Percentiles rank a stretch among this genome's conserved stretches.
Conservation (phyloP, 2,888 invertebrate genomes). For the Lasioglossum marginatum region DNA sequence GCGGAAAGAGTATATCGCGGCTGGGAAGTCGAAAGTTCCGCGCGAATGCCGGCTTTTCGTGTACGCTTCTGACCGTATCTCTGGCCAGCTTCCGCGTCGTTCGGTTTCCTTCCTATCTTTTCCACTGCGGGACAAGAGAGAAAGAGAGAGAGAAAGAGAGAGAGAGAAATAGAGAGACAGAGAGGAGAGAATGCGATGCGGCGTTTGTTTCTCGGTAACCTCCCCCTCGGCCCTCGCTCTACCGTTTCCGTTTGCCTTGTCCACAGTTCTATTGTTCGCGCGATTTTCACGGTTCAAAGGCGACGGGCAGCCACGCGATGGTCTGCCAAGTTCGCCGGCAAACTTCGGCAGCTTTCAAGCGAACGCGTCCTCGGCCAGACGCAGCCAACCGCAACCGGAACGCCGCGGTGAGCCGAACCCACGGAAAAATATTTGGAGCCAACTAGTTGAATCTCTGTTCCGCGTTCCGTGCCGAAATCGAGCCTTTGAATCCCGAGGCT, state of each 20-base stretch:
- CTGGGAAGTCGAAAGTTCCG: conserved; percentile 51
- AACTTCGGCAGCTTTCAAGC: conserved; percentile 69
- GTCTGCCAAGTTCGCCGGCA: conserved; percentile 68
- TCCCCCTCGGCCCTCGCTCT: neutral
- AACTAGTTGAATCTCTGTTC: conserved; percentile 8
- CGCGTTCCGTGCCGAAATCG: neutral
- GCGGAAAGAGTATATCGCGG: conserved; percentile 55
- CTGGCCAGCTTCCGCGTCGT: conserved; percentile 34
- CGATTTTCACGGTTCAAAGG: conserved; percentile 74
- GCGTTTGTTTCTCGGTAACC: conserved; percentile 6
- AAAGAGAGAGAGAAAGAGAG: neutral
- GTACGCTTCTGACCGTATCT: conserved; percentile 17
- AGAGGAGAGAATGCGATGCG: neutral
- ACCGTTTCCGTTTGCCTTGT: conserved; percentile 29
- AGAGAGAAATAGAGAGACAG: neutral
- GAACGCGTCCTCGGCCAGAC: conserved; percentile 52
- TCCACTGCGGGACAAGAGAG: neutral
- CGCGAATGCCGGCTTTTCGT: conserved; percentile 19
- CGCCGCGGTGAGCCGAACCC: conserved; percentile 51
- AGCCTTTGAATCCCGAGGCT: neutral
- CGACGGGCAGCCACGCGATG: conserved; percentile 61
- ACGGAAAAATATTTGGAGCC: conserved; percentile 32
- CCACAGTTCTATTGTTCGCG: conserved; percentile 65
- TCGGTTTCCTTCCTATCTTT: conserved; percentile 29
- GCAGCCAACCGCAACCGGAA: conserved; percentile 60